Evolutionary conservation across 2,797 vertebrate species (phyloP).

Genomic region (Masticophis lateralis): DNA sequence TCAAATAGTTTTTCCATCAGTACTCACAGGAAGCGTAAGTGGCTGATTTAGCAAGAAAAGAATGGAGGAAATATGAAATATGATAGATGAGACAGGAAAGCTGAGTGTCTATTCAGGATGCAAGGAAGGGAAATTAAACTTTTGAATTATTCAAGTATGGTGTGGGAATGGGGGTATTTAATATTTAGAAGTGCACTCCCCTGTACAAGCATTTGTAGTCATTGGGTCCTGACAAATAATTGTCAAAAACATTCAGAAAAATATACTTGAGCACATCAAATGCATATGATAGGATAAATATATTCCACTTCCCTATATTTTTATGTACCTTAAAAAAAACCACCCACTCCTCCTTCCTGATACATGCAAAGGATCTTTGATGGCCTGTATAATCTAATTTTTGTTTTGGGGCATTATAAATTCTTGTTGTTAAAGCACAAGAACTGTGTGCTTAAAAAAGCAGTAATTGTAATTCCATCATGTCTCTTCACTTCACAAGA

Average conservation of each 20-base stretch:
- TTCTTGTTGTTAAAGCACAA: background rate
- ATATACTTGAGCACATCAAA: background rate
- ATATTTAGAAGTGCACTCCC: accelerated
- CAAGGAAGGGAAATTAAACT: conserved; percentile 8
- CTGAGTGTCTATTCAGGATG: background rate
- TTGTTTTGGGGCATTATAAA: conserved; percentile 15
- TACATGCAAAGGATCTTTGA: conserved; percentile 3
- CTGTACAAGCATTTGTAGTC: background rate
- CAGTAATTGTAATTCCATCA: background rate
- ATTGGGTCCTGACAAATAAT: background rate
- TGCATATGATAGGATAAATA: background rate
- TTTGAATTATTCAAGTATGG: background rate
- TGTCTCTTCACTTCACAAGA: background rate
- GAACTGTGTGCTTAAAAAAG: conserved; percentile 5
- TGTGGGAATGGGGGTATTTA: accelerated
- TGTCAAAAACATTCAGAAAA: conserved; percentile 6
- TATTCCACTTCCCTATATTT: background rate
- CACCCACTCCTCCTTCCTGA: background rate
- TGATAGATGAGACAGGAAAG: conserved; percentile 19
- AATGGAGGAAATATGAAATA: background rate
- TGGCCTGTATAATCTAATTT: background rate
- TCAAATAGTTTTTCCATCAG: conserved; percentile 34
- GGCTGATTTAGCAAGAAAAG: conserved; percentile 5
- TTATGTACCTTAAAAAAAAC: background rate
- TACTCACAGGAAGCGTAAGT: background rate